phyloP scores from a whole-genome alignment of 2,113 vertebrate genomes.

The Crypturellus undulatus region DNA sequence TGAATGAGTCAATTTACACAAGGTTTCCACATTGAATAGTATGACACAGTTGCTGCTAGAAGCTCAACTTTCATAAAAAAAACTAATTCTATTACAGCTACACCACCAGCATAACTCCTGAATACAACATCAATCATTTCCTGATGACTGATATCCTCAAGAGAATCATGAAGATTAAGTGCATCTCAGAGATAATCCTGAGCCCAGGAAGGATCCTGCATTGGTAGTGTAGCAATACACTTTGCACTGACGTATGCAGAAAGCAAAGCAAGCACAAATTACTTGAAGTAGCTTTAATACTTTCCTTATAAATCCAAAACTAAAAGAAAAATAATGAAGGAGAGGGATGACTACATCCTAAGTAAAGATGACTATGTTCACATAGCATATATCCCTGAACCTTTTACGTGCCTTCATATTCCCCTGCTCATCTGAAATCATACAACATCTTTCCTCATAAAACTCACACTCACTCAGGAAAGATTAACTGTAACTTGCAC shows the following conservation, averaged over 20 bases:
- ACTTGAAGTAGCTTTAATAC: not conserved
- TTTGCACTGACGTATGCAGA: not conserved
- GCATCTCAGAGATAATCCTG: not conserved
- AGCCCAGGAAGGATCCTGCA: not conserved
- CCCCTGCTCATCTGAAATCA: not conserved
- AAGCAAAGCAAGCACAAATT: not conserved
- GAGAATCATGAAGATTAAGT: not conserved
- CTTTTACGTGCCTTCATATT: not conserved
- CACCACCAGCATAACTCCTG: not conserved
- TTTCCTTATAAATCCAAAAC: not conserved
- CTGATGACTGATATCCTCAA: not conserved
- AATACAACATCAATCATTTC: not conserved
- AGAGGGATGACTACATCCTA: not conserved
- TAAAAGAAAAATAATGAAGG: not conserved
- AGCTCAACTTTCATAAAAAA: not conserved
- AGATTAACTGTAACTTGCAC: slow-evolving; percentile 43
- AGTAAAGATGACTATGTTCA: not conserved
- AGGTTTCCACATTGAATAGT: not conserved
- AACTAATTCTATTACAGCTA: not conserved
- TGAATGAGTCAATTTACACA: not conserved
- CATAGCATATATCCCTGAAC: not conserved
- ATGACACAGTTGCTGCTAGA: not conserved
- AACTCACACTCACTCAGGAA: not conserved
- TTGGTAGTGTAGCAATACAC: not conserved
- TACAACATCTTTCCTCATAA: not conserved